Percentiles rank a stretch among this genome's conserved stretches.
phyloP scores from a whole-genome alignment of 92 coral and sea anemone genomes.

The Zoanthus sansibaricus region DNA sequence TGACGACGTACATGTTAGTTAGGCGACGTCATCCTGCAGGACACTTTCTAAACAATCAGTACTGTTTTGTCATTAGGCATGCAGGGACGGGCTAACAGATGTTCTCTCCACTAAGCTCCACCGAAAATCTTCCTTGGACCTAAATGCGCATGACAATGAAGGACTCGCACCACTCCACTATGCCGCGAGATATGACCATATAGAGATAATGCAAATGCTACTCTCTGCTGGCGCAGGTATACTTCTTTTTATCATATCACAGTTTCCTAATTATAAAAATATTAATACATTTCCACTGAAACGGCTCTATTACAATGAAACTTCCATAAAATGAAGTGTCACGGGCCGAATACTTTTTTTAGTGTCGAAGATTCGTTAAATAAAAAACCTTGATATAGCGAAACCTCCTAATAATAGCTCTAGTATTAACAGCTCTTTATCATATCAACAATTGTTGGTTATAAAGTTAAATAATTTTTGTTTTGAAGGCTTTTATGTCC shows the following conservation, averaged over 20 bases:
- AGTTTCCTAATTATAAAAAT: neutral
- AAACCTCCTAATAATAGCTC: too few relatives aligned
- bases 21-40: neutral
- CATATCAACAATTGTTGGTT: too few relatives aligned
- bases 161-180: conserved; percentile 88
- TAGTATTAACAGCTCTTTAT: too few relatives aligned
- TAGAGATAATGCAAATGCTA: conserved; percentile 58
- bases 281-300: neutral
- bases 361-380: too few relatives aligned
- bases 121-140: conserved; percentile 38
- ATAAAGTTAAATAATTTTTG: too few relatives aligned
- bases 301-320: too few relatives aligned
- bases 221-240: conserved; percentile 79
- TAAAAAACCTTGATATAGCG: too few relatives aligned
- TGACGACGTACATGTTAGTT: neutral
- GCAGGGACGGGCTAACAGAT: conserved; percentile 77
- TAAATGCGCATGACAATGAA: conserved; percentile 60
- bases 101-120: conserved; percentile 51
- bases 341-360: too few relatives aligned
- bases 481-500: too few relatives aligned
- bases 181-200: conserved; percentile 80
- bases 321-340: too few relatives aligned
- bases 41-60: neutral
- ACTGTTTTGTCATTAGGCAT: conserved; percentile 56
- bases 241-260: neutral